Base-by-base conservation (phyloP, 2,797 vertebrate genomes). In the Anisognathus igniventris region DNA sequence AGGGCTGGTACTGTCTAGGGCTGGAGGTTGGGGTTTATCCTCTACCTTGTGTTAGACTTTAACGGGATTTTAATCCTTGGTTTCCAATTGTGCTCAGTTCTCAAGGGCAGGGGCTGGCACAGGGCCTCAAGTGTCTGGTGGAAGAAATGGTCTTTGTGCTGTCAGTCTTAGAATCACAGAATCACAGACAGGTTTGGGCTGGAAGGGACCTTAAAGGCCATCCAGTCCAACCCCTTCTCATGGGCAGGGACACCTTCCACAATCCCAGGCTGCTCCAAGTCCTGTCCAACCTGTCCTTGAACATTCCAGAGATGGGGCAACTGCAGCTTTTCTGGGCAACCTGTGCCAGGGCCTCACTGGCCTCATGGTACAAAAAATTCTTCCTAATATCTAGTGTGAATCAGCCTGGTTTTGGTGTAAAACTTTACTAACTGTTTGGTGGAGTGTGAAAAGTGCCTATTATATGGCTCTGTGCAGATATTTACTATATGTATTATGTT, bases 201-300 rank as follows among this genome's bases (percentile, higher is more conserved):
- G 67, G 35, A 56, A 56, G 31, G 12, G n/a, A 39, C 54, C 39
- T 45, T 61, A 40, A 50, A 72, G 25, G 0, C 4, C 56, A 16
- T 18, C 39, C 39, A 13, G 30, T 73, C 11, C 24, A 11, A 16
- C 6, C 20, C 6, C 14, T 9, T 72, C 12, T 40, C 12, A 0
- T 10, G n/a, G 23, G 11, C 66, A 65, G 37, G 56, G 60, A 23
- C 47, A 51, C 20, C 23, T 77, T 39, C 45, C 50, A 10, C 47
- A 2, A 2, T 9, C 30, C 33, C 62, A 60, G 12, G 10, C 6
- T 88, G 22, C 25, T 86, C 27, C 44, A 57, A 56, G 28, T 6
- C n/a, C 23, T 0, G 0, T 16, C 27, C 54, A 77, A 0, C 22
- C 12, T 15, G 14, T 1, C 54, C n/a, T 40, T 4, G 30, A 7